Percentiles rank a stretch among this genome's conserved stretches.
Conservation (phyloP, 2,113 vertebrate species). For the Poeciliopsis occidentalis region DNA sequence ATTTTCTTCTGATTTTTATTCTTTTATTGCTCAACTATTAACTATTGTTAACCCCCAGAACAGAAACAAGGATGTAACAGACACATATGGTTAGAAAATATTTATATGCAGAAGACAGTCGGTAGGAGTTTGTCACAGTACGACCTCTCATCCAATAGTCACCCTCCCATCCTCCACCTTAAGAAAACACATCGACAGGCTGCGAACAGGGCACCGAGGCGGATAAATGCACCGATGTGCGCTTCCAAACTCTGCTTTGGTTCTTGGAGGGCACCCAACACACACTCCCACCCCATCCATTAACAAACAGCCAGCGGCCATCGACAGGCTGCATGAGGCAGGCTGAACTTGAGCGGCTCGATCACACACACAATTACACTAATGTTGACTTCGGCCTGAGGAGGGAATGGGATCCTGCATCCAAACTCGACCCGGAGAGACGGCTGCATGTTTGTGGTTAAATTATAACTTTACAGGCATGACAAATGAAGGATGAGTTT, state of each 20-base stretch:
- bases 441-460: not conserved
- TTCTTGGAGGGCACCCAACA: slow-evolving; percentile 47
- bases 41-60: not conserved
- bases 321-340: not conserved
- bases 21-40: not conserved
- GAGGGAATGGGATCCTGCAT: not conserved
- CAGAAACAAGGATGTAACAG: slow-evolving; percentile 1
- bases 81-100: not conserved
- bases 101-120: not conserved
- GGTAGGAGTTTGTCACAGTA: not conserved
- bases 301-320: slow-evolving; percentile 37
- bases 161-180: not conserved
- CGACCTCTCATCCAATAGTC: not conserved
- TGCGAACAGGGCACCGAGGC: slow-evolving; percentile 16
- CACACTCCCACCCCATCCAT: slow-evolving; percentile 35
- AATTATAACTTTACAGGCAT: too few species aligned
- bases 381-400: slow-evolving; percentile 4
- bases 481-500: too few species aligned
- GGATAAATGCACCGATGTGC: slow-evolving; percentile 32
- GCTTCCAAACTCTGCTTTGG: slow-evolving; percentile 32
- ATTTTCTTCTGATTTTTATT: not conserved
- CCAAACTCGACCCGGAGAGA: not conserved
- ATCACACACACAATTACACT: slow-evolving; percentile 4
- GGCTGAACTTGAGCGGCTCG: slow-evolving; percentile 13
- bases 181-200: slow-evolving; percentile 19